Evolutionary conservation across 2,888 invertebrate genomes (phyloP).

Genomic region (Bellardia pandia): DNA sequence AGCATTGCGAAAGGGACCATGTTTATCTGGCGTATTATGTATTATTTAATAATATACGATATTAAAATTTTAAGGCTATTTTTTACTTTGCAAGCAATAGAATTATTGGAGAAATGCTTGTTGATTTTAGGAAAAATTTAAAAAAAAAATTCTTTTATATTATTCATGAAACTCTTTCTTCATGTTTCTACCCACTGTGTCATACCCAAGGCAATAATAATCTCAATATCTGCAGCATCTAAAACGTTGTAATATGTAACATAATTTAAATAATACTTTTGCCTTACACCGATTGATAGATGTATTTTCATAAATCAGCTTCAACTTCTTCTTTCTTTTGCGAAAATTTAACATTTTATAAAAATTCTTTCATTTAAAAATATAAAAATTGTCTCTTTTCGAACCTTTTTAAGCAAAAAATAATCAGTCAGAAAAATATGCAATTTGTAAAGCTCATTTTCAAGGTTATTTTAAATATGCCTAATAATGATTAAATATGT

Average conservation of each 20-base stretch:
- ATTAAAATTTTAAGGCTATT: too few species aligned
- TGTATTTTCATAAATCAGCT: not conserved
- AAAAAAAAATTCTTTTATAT: too few species aligned
- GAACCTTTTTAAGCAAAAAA: not conserved
- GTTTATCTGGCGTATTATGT: too few species aligned
- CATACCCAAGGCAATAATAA: not conserved
- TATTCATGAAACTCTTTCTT: not conserved
- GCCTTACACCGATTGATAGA: not conserved
- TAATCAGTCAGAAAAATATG: not conserved
- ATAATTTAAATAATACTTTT: not conserved
- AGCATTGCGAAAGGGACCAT: too few species aligned
- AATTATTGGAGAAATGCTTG: too few species aligned
- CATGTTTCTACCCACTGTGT: not conserved
- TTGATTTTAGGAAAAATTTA: too few species aligned
- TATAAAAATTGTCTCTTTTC: not conserved
- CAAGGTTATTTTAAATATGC: constrained; percentile 20
- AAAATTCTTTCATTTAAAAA: not conserved
- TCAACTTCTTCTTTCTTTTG: not conserved
- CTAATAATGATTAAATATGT: constrained; percentile 7
- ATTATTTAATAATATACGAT: too few species aligned
- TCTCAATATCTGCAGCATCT: too few species aligned
- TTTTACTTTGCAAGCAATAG: too few species aligned
- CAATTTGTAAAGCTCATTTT: not conserved
- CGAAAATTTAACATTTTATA: not conserved
- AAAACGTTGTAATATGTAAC: too few species aligned